Evolutionary conservation across 23 tunicate species (phyloP).

Genomic region (Ascidia mentula): DNA sequence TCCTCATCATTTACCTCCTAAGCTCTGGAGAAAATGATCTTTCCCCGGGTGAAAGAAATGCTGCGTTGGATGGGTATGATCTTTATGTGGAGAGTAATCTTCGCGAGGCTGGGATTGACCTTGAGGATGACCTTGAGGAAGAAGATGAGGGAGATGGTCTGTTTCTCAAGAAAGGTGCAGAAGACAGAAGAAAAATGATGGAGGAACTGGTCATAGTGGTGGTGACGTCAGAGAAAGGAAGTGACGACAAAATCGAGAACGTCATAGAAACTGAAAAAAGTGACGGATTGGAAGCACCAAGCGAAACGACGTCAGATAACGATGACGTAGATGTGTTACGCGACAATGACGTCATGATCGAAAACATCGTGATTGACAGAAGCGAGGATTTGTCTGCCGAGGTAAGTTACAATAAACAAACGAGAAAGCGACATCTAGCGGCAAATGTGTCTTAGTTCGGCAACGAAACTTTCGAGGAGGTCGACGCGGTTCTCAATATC

Average conservation of each 20-base stretch:
- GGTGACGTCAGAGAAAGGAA: slow-evolving; percentile 31
- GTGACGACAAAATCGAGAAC: not conserved
- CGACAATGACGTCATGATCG: slow-evolving; percentile 75
- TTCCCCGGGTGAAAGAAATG: slow-evolving; percentile 23
- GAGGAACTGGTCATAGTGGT: slow-evolving; percentile 49
- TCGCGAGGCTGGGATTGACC: not conserved
- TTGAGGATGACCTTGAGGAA: slow-evolving; percentile 11
- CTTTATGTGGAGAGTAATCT: slow-evolving; percentile 40
- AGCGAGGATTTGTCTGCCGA: slow-evolving; percentile 68
- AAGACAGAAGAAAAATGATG: slow-evolving; percentile 25
- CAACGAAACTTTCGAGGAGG: slow-evolving; percentile 32
- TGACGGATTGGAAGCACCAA: slow-evolving; percentile 65
- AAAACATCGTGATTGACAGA: slow-evolving; percentile 62
- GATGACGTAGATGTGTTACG: slow-evolving; percentile 69
- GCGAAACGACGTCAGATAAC: slow-evolving; percentile 40
- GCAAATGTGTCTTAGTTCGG: not conserved
- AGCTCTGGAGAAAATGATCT: slow-evolving; percentile 30
- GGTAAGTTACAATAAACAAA: slow-evolving; percentile 13
- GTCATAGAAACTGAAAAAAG: not conserved
- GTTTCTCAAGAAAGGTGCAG: slow-evolving; percentile 21
- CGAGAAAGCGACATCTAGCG: not conserved
- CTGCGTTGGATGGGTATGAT: slow-evolving; percentile 46
- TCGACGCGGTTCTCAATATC: slow-evolving; percentile 16
- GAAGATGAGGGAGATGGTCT: slow-evolving; percentile 10
- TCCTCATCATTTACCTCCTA: slow-evolving; percentile 41